Evolutionary conservation across 2,888 invertebrate genomes (phyloP).

Genomic region (Clitarchus hookeri): DNA sequence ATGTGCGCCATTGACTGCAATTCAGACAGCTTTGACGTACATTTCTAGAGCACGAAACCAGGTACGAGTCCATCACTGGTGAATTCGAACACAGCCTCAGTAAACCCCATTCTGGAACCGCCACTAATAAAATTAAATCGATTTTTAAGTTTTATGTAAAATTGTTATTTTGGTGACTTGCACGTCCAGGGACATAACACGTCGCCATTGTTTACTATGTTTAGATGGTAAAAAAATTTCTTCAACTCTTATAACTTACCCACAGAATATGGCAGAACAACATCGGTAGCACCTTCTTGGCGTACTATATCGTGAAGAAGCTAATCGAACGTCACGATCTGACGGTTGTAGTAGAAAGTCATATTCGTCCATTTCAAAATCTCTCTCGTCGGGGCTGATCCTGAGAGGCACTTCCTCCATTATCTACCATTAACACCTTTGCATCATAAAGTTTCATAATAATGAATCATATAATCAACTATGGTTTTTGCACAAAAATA

Average conservation of each 20-base stretch:
- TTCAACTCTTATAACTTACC: conserved; percentile 41
- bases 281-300: conserved; percentile 35
- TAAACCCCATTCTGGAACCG: no score
- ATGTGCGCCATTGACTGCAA: no score
- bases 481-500: not conserved
- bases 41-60: no score
- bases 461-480: not conserved
- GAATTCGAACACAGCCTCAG: no score
- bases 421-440: not conserved
- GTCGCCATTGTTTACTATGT: no score
- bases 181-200: no score
- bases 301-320: conserved; percentile 31
- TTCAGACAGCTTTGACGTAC: no score
- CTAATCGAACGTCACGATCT: conserved; percentile 46
- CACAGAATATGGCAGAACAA: conserved; percentile 41
- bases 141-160: no score
- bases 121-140: no score
- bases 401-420: conserved; percentile 39
- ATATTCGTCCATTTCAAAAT: conserved; percentile 56
- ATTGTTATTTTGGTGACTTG: no score
- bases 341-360: conserved; percentile 54
- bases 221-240: no score
- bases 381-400: conserved; percentile 48
- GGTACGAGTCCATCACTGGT: no score
- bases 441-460: not conserved